Evolutionary conservation across 2,888 invertebrate genomes (phyloP).

Genomic region (Leptothorax acervorum): DNA sequence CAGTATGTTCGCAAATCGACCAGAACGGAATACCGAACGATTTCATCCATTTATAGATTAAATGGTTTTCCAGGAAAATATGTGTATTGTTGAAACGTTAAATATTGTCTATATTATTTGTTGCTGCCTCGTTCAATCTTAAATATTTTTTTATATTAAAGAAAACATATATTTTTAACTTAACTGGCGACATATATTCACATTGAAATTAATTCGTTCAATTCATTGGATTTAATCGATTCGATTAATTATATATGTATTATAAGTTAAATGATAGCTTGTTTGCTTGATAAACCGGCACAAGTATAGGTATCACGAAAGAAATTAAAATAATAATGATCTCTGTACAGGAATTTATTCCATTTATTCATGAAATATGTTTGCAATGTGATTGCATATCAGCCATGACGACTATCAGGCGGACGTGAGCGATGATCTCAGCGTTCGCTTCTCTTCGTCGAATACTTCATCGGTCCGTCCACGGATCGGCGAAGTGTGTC

Average conservation of each 20-base stretch:
- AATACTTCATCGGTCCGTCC: constrained; percentile 62
- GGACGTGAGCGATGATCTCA: constrained; percentile 56
- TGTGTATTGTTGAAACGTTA: background rate
- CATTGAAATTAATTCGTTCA: background rate
- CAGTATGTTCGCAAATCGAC: constrained; percentile 21
- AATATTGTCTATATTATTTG: background rate
- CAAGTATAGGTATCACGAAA: too few relatives aligned
- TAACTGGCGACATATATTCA: background rate
- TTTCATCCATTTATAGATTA: constrained; percentile 18
- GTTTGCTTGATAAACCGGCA: background rate
- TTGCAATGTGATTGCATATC: background rate
- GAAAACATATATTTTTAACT: background rate
- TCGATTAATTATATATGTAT: background rate
- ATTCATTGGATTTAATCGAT: background rate
- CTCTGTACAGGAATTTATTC: background rate
- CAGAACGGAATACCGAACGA: constrained; percentile 18
- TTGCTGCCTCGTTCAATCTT: background rate
- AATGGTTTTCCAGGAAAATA: background rate
- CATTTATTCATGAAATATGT: background rate
- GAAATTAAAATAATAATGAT: constrained; percentile 2
- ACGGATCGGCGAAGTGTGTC: constrained; percentile 63
- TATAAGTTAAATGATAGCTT: background rate
- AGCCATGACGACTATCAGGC: background rate
- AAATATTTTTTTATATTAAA: background rate
- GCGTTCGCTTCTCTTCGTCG: constrained; percentile 21